Conservation (phyloP, 2,113 vertebrate species). For the Anguilla japonica region DNA sequence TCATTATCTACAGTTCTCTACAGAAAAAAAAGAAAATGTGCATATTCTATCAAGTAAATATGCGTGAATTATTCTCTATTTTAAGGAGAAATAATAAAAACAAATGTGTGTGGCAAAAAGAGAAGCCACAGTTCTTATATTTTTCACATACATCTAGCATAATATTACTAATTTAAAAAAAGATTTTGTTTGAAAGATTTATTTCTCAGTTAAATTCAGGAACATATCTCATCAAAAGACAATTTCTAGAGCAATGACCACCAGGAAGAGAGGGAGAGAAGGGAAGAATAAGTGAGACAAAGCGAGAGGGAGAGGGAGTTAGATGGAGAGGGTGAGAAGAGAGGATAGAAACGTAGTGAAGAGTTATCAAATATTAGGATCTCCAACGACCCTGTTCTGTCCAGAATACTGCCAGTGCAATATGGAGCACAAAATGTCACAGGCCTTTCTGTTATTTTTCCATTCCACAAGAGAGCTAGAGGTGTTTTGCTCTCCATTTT, state of each 20-base stretch:
- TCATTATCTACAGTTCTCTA: no score
- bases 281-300: constrained; percentile 42
- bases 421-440: neutral
- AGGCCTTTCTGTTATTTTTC: constrained; percentile 2
- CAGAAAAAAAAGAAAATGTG: no score
- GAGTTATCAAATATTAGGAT: constrained; percentile 53
- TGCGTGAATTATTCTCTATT: no score
- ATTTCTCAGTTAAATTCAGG: neutral
- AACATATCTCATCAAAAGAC: neutral
- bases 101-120: no score
- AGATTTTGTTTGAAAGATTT: neutral
- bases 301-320: constrained; percentile 11
- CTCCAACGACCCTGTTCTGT: constrained; percentile 26
- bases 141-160: neutral
- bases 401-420: neutral
- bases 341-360: neutral
- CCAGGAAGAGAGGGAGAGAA: constrained; percentile 19
- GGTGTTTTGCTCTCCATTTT: neutral
- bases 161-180: neutral
- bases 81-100: no score
- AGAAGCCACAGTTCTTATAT: neutral
- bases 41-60: no score
- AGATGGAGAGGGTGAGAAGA: constrained; percentile 8
- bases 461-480: neutral
- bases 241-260: no score